A percentile compares a stretch with the other conserved stretches of the same genome.
Evolutionary conservation across 2,797 vertebrate species (phyloP).

Genomic region (Clarias laeviceps): DNA sequence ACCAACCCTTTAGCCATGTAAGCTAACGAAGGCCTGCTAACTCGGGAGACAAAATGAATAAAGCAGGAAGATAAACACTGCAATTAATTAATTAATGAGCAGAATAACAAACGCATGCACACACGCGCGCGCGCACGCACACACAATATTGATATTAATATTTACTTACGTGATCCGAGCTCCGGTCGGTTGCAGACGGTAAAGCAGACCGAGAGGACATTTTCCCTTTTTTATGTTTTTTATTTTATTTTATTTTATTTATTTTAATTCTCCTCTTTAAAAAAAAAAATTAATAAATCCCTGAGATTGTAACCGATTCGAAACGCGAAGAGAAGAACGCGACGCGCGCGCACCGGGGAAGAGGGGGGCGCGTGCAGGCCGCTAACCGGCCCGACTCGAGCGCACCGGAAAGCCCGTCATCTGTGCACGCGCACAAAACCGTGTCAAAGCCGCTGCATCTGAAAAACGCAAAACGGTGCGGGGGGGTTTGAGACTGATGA

Average conservation of each 20-base stretch:
- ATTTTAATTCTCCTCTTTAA: too few relatives aligned
- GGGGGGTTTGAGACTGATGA: not conserved
- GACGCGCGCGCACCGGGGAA: constrained; percentile 41
- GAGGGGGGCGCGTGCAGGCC: constrained; percentile 62
- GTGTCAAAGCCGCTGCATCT: constrained; percentile 8
- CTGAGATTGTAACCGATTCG: constrained; percentile 63
- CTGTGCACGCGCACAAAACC: constrained; percentile 68
- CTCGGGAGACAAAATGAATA: not conserved
- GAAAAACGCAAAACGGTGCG: constrained; percentile 5
- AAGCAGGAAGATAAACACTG: constrained; percentile 13
- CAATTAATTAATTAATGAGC: too few relatives aligned
- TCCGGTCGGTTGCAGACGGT: constrained; percentile 86
- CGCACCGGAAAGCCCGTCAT: constrained; percentile 75
- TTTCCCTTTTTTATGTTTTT: constrained; percentile 58
- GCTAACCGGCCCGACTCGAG: constrained; percentile 66
- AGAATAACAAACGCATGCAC: too few relatives aligned
- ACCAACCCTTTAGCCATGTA: not conserved
- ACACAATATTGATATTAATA: not conserved
- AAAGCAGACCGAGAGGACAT: constrained; percentile 88
- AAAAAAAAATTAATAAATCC: constrained; percentile 1
- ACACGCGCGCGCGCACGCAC: too few relatives aligned
- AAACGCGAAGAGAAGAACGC: constrained; percentile 24
- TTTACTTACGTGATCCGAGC: constrained; percentile 84
- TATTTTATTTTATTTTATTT: too few relatives aligned
- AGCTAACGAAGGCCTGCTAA: constrained; percentile 4